Evolutionary conservation across 2,888 invertebrate species (phyloP).

Genomic region (Megaustenia siamemsis): DNA sequence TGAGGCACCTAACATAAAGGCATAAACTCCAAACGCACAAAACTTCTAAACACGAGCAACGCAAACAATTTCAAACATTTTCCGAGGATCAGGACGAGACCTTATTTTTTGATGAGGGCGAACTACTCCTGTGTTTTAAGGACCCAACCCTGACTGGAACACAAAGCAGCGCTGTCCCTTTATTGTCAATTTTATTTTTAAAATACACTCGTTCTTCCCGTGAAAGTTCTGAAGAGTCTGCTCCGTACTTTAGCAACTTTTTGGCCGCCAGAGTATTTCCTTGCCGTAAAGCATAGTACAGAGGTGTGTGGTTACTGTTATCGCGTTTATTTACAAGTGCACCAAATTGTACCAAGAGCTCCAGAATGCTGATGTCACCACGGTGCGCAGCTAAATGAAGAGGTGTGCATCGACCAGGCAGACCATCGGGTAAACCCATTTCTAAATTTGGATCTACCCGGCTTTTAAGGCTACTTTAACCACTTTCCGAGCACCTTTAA

Average conservation of each 20-base stretch:
- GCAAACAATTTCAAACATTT: too few species aligned
- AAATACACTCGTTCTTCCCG: slow-evolving; percentile 54
- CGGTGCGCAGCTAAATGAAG: slow-evolving; percentile 74
- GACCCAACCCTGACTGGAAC: slow-evolving; percentile 34
- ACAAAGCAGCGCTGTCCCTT: slow-evolving; percentile 53
- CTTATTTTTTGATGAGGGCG: not conserved
- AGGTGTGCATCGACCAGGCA: slow-evolving; percentile 70
- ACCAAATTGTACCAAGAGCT: slow-evolving; percentile 66
- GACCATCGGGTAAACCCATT: slow-evolving; percentile 71
- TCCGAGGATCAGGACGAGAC: not conserved
- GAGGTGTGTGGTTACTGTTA: slow-evolving; percentile 61
- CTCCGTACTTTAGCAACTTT: slow-evolving; percentile 70
- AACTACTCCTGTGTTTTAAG: slow-evolving; percentile 11
- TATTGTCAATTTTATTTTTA: slow-evolving; percentile 46
- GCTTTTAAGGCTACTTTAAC: slow-evolving; percentile 68
- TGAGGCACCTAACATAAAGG: too few species aligned
- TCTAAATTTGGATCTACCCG: slow-evolving; percentile 68
- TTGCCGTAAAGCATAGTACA: slow-evolving; percentile 67
- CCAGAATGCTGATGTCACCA: slow-evolving; percentile 72
- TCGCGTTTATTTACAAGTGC: slow-evolving; percentile 66
- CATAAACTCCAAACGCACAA: too few species aligned
- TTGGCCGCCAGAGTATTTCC: slow-evolving; percentile 68
- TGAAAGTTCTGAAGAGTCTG: slow-evolving; percentile 60
- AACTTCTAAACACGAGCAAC: too few species aligned
- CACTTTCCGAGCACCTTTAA: slow-evolving; percentile 70